Conservation (phyloP, 2,113 vertebrate genomes). For the Callopanchax toddi region DNA sequence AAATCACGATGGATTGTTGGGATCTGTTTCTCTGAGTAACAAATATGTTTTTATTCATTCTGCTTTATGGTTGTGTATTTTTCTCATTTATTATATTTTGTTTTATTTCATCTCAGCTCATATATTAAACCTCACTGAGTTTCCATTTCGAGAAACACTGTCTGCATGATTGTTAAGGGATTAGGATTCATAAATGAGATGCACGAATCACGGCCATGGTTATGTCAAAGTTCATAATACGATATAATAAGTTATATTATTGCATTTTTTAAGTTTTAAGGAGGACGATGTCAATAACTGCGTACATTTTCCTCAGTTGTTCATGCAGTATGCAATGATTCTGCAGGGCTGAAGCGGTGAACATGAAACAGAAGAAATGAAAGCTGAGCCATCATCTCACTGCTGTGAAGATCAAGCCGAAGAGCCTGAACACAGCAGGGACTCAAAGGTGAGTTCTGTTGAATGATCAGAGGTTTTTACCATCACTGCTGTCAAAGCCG, state of each 20-base stretch:
- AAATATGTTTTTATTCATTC: no score
- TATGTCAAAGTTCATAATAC: not conserved
- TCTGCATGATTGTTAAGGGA: not conserved
- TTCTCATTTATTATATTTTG: not conserved
- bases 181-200: not conserved
- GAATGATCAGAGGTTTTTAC: not conserved
- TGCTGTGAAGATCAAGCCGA: not conserved
- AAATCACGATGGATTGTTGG: constrained; percentile 24
- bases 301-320: not conserved
- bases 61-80: not conserved
- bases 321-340: not conserved
- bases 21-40: constrained; percentile 1
- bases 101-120: not conserved
- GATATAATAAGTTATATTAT: not conserved
- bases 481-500: not conserved
- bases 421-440: not conserved
- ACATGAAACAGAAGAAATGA: not conserved
- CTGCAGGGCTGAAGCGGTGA: not conserved
- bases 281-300: not conserved
- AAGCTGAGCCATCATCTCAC: not conserved
- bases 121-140: not conserved
- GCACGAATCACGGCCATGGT: not conserved
- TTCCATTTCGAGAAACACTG: not conserved
- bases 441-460: not conserved
- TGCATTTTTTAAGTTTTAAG: not conserved